Evolutionary conservation across 2,797 vertebrate genomes (phyloP).

Genomic region (Anomalospiza imberbis): DNA sequence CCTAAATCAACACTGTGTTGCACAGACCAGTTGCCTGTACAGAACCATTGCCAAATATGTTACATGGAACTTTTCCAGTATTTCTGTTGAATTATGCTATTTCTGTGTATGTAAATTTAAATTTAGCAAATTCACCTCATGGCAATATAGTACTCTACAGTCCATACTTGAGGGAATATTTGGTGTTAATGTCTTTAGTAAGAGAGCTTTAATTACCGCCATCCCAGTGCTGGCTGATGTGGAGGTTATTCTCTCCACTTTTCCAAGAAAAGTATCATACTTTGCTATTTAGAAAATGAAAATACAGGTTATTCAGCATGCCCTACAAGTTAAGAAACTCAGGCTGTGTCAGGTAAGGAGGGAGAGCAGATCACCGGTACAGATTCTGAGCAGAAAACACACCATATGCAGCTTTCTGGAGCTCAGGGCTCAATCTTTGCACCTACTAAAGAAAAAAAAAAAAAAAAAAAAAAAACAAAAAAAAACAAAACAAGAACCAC

Average conservation of each 20-base stretch:
- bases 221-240: not conserved
- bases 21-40: not conserved
- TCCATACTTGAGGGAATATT: conserved; percentile 46
- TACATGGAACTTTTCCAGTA: conserved; percentile 7
- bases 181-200: not conserved
- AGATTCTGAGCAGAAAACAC: not conserved
- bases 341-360: not conserved
- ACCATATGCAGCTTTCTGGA: not conserved
- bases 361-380: not conserved
- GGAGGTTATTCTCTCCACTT: not conserved
- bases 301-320: not conserved
- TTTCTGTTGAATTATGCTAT: conserved; percentile 24
- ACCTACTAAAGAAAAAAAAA: not conserved
- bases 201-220: conserved; percentile 32
- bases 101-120: not conserved
- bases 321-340: not conserved
- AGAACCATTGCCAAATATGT: conserved; percentile 16
- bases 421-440: not conserved
- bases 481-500: too few relatives aligned
- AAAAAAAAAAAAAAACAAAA: rapidly evolving
- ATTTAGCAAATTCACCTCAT: not conserved
- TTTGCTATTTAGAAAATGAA: not conserved
- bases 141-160: not conserved
- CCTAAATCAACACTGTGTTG: not conserved
- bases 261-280: not conserved